Conservation (phyloP, 2,797 vertebrate species). For the Silurus aristotelis region DNA sequence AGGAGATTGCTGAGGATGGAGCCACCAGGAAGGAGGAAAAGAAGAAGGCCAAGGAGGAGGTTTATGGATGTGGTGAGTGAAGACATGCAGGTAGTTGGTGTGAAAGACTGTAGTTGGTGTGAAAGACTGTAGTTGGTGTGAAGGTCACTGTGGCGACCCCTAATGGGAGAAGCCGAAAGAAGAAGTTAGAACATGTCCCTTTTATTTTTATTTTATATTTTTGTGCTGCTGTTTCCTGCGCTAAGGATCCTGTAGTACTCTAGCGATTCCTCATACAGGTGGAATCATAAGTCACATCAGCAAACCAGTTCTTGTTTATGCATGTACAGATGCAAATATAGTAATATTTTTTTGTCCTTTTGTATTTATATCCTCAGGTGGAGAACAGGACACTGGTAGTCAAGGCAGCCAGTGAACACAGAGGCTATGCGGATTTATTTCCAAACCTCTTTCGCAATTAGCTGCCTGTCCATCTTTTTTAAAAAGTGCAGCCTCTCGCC, state of each 20-base stretch:
- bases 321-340: not conserved
- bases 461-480: constrained; percentile 57
- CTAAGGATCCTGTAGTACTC: not conserved
- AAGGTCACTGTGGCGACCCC: too few species aligned
- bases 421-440: constrained; percentile 17
- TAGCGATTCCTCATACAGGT: not conserved
- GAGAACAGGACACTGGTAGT: constrained; percentile 65
- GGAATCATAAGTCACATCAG: not conserved
- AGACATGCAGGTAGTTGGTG: too few species aligned
- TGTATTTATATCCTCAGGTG: constrained; percentile 59
- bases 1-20: too few species aligned
- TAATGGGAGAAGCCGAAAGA: too few species aligned
- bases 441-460: constrained; percentile 55
- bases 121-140: too few species aligned
- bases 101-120: too few species aligned
- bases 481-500: constrained; percentile 65
- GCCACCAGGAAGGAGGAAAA: too few species aligned
- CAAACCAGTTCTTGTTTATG: constrained; percentile 5
- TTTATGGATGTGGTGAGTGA: too few species aligned
- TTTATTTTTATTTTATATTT: not conserved
- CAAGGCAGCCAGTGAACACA: constrained; percentile 68
- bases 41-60: too few species aligned
- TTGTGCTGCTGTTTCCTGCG: not conserved
- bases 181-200: not conserved
- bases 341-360: not conserved